Evolutionary conservation across 2,888 invertebrate genomes (phyloP).

Genomic region (Diplazon laetatorius): DNA sequence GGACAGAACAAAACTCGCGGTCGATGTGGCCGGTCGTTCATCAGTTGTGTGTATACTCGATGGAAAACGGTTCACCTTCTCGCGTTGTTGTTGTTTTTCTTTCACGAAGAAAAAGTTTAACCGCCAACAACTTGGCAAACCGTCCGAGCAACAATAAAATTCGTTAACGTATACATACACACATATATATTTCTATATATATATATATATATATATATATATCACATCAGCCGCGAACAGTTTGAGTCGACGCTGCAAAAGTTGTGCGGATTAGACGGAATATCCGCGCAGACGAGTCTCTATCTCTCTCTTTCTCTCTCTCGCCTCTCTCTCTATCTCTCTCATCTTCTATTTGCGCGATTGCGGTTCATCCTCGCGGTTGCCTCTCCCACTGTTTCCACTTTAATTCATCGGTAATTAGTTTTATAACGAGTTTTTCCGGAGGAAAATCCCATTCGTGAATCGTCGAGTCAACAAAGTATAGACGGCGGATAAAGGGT

Average conservation of each 20-base stretch:
- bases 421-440: constrained; percentile 57
- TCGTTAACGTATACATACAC: constrained; percentile 39
- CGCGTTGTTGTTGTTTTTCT: constrained; percentile 8
- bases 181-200: too few species aligned
- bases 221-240: too few species aligned
- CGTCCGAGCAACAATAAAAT: constrained; percentile 53
- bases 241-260: not conserved
- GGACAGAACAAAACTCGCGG: constrained; percentile 6
- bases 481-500: not conserved
- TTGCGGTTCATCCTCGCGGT: not conserved
- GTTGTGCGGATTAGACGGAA: not conserved
- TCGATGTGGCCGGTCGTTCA: not conserved
- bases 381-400: constrained; percentile 8
- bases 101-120: constrained; percentile 17
- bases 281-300: constrained; percentile 2
- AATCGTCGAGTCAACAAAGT: constrained; percentile 8
- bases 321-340: not conserved
- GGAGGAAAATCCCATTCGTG: constrained; percentile 30
- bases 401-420: constrained; percentile 49
- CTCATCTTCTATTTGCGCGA: not conserved
- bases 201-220: too few species aligned
- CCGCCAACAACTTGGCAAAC: constrained; percentile 21
- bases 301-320: constrained; percentile 8
- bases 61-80: constrained; percentile 19
- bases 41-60: constrained; percentile 20